Percentiles rank a stretch among this genome's conserved stretches.
Evolutionary conservation across 35 echinoderm and acorn worm species (phyloP).

Genomic region (Hemicentrotus pulcherrimus): DNA sequence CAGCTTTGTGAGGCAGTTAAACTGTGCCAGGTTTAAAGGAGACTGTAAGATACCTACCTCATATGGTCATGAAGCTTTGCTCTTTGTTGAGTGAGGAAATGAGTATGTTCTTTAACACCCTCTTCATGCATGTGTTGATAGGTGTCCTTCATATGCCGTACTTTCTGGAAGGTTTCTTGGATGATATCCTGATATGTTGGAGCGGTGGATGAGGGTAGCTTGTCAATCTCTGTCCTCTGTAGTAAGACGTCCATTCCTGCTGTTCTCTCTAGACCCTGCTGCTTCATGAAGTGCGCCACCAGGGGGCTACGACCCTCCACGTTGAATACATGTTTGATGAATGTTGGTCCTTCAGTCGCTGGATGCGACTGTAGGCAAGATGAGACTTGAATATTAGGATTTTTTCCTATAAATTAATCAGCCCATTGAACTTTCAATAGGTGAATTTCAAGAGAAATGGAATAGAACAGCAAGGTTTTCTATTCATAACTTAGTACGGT

Average conservation of each 20-base stretch:
- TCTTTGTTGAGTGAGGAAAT: slow-evolving; percentile 85
- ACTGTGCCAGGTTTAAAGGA: too few species aligned
- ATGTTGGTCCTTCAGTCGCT: slow-evolving; percentile 68
- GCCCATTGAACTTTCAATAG: too few species aligned
- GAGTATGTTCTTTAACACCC: slow-evolving; percentile 68
- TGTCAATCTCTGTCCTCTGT: slow-evolving; percentile 87
- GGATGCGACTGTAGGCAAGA: slow-evolving; percentile 81
- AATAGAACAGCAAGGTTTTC: too few species aligned
- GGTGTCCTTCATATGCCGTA: slow-evolving; percentile 69
- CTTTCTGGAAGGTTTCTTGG: slow-evolving; percentile 82
- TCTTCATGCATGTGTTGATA: slow-evolving; percentile 88
- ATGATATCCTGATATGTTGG: slow-evolving; percentile 92
- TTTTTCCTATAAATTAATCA: too few species aligned
- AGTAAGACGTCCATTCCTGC: slow-evolving; percentile 79
- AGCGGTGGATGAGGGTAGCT: slow-evolving; percentile 77
- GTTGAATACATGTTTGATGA: slow-evolving; percentile 86
- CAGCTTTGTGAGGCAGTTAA: too few species aligned
- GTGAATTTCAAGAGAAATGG: too few species aligned
- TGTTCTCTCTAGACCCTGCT: slow-evolving; percentile 75
- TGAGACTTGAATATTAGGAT: background rate
- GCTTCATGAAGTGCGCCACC: slow-evolving; percentile 85
- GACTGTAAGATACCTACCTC: slow-evolving; percentile 66
- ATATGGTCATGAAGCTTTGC: slow-evolving; percentile 76
- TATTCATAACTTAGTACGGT: too few species aligned
- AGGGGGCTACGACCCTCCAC: slow-evolving; percentile 81